Conservation (phyloP, 2,113 vertebrate species). For the Coracopsis vasa region DNA sequence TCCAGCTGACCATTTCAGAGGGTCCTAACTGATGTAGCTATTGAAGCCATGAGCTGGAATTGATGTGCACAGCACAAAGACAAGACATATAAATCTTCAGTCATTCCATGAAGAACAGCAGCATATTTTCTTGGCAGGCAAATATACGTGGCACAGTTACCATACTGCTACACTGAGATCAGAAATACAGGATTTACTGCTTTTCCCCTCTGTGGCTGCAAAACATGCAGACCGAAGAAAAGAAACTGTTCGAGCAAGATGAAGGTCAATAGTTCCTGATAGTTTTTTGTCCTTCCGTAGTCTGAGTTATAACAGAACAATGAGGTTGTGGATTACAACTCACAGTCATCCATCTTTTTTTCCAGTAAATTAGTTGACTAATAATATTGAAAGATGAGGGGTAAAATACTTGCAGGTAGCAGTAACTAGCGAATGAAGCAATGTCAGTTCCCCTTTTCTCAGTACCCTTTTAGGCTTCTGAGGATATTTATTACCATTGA, state of each 20-base stretch:
- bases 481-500: not conserved
- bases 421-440: not conserved
- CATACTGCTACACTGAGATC: not conserved
- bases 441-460: not conserved
- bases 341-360: not conserved
- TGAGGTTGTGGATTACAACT: not conserved
- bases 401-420: not conserved
- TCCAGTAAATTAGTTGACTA: not conserved
- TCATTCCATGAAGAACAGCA: constrained; percentile 12
- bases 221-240: not conserved
- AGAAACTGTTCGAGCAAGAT: not conserved
- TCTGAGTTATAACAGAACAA: not conserved
- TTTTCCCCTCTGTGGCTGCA: not conserved
- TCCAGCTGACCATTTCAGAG: constrained; percentile 45
- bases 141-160: not conserved
- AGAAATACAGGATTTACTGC: not conserved
- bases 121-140: constrained; percentile 24
- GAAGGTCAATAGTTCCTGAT: not conserved
- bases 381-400: not conserved
- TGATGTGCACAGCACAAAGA: constrained; percentile 16
- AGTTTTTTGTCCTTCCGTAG: not conserved
- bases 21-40: not conserved
- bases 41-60: constrained; percentile 34
- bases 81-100: constrained; percentile 16
- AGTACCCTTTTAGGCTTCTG: not conserved